Evolutionary conservation across 92 coral and sea anemone species (phyloP).

Genomic region (Parazoanthus swiftii): DNA sequence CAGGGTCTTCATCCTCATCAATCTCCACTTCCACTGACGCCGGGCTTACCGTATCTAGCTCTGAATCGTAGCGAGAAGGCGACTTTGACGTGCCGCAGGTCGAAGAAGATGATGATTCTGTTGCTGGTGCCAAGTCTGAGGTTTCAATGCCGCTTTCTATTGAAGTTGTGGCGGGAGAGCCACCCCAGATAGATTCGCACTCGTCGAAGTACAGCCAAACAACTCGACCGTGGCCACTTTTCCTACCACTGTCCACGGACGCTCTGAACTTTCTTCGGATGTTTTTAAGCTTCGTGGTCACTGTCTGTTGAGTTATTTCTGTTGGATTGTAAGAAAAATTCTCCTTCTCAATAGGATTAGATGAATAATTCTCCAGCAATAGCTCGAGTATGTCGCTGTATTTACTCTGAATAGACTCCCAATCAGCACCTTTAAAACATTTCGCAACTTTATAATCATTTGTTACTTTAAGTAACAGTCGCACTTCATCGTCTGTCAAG

Average conservation of each 20-base stretch:
- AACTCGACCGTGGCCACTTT: constrained; percentile 52
- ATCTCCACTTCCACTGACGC: no score
- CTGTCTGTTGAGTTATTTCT: no score
- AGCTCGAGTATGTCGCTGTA: no score
- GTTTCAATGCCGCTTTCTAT: constrained; percentile 45
- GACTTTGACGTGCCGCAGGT: neutral
- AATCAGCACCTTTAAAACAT: neutral
- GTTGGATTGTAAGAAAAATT: no score
- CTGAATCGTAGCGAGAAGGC: no score
- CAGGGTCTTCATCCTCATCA: neutral
- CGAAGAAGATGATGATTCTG: constrained; percentile 3
- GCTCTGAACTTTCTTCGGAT: constrained; percentile 39
- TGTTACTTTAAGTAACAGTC: neutral
- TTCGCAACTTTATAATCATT: neutral
- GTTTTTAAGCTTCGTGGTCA: constrained; percentile 37
- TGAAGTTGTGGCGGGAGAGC: constrained; percentile 56
- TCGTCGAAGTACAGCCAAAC: constrained; percentile 37
- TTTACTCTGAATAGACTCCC: neutral
- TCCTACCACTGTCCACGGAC: constrained; percentile 47
- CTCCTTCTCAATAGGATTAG: no score
- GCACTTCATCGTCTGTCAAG: neutral
- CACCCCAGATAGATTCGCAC: constrained; percentile 55
- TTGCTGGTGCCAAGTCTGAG: constrained; percentile 17
- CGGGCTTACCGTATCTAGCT: no score
- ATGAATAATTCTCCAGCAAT: no score